Conservation (phyloP, 2,113 vertebrate species). For the Plectropomus leopardus region DNA sequence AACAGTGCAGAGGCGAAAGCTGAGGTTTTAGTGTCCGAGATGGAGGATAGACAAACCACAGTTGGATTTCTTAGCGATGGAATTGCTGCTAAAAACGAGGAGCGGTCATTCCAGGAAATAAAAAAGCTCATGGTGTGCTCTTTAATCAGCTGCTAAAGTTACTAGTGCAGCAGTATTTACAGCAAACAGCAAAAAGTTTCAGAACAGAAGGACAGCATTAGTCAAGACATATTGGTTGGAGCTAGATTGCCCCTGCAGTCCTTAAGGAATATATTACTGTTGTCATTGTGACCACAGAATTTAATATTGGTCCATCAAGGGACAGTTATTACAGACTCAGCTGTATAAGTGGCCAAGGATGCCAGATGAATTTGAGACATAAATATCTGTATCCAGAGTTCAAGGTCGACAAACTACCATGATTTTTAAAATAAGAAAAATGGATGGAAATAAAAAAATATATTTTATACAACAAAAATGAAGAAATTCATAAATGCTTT, state of each 20-base stretch:
- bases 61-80: conserved; percentile 56
- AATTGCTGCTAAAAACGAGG: conserved; percentile 66
- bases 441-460: too few relatives aligned
- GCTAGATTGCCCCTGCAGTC: conserved; percentile 34
- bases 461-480: too few relatives aligned
- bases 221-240: conserved; percentile 18
- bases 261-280: conserved; percentile 28
- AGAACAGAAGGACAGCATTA: conserved; percentile 30
- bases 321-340: conserved; percentile 30
- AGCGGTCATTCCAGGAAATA: conserved; percentile 57
- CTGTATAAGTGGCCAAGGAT: conserved; percentile 5
- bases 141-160: conserved; percentile 70
- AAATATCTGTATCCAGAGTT: conserved; percentile 34
- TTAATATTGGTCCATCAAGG: conserved; percentile 29
- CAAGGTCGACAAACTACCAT: too few relatives aligned
- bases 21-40: conserved; percentile 64
- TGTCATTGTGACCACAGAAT: conserved; percentile 21
- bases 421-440: too few relatives aligned
- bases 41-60: conserved; percentile 67
- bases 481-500: too few relatives aligned
- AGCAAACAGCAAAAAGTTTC: conserved; percentile 41
- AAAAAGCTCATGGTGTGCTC: conserved; percentile 56
- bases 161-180: conserved; percentile 51
- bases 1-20: conserved; percentile 43
- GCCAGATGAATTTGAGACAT: not conserved